Percentiles rank a stretch among this genome's conserved stretches.
These are phyloP conservation scores for Graphium colonna DNA, from an alignment of 2,888 invertebrate species.

Conservation along the genomic window DNA sequence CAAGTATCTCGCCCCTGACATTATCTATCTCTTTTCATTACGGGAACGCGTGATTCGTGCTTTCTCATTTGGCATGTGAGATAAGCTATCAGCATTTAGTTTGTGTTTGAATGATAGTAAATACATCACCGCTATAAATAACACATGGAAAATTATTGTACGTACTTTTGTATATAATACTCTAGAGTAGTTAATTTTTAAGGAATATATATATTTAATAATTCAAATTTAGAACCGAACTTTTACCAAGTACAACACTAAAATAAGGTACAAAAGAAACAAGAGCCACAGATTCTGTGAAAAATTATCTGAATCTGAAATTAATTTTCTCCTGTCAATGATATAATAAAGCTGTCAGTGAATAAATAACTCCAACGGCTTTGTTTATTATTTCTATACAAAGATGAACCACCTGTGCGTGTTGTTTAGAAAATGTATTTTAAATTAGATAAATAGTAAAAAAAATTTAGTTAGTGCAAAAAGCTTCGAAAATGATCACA, in stretches of 20 bases:
- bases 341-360: constrained; percentile 14
- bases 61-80: constrained; percentile 12
- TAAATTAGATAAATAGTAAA: neutral
- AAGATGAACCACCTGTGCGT: neutral
- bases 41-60: neutral
- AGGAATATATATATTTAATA: neutral
- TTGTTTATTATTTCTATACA: constrained; percentile 15
- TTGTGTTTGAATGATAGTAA: constrained; percentile 13
- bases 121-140: constrained; percentile 17
- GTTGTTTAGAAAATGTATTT: neutral
- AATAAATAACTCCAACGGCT: constrained; percentile 8
- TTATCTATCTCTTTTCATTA: constrained; percentile 6
- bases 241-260: no score
- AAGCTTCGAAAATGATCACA: neutral
- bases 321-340: neutral
- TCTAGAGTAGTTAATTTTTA: neutral
- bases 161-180: neutral
- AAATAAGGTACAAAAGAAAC: no score
- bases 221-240: no score
- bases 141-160: neutral
- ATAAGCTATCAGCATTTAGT: constrained; percentile 20
- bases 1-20: constrained; percentile 3
- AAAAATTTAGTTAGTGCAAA: neutral
- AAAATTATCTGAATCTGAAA: neutral
- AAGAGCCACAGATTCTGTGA: no score